Conservation (phyloP, 2,113 vertebrate genomes). For the Ophthalmotilapia sp. region DNA sequence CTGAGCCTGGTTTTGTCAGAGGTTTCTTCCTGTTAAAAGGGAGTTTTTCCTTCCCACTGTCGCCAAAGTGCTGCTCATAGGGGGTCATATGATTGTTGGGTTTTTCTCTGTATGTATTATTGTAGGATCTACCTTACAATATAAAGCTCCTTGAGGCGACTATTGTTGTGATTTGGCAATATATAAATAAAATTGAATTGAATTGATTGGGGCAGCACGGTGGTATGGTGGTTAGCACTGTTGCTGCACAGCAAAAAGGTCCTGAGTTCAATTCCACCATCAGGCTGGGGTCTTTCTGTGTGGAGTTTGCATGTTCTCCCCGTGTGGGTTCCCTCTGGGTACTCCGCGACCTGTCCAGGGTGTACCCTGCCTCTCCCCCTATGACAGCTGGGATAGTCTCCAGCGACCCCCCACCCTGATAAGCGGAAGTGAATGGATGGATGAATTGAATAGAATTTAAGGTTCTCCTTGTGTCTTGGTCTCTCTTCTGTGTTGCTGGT, state of each 20-base stretch:
- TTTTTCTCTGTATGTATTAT: not conserved
- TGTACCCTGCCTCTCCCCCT: not conserved
- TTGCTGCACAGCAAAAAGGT: not conserved
- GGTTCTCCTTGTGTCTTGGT: not conserved
- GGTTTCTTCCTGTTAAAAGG: not conserved
- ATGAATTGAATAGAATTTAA: not conserved
- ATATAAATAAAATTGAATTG: not conserved
- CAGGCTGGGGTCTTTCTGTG: not conserved
- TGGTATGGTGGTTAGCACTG: not conserved
- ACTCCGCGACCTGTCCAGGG: not conserved
- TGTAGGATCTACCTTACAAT: not conserved
- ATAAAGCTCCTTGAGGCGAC: not conserved
- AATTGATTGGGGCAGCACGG: not conserved
- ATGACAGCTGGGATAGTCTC: not conserved
- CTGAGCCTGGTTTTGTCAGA: no score
- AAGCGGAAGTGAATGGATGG: not conserved
- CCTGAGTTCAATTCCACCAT: not conserved
- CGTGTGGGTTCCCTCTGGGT: not conserved
- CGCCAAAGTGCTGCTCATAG: rapidly evolving
- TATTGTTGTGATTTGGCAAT: not conserved
- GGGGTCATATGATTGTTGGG: not conserved
- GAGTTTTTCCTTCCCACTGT: not conserved
- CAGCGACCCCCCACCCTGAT: not conserved
- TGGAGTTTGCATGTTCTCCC: not conserved
- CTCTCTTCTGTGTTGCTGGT: not conserved